phyloP scores from a whole-genome alignment of 2,888 invertebrate genomes.

The Thymelicus acteon region DNA sequence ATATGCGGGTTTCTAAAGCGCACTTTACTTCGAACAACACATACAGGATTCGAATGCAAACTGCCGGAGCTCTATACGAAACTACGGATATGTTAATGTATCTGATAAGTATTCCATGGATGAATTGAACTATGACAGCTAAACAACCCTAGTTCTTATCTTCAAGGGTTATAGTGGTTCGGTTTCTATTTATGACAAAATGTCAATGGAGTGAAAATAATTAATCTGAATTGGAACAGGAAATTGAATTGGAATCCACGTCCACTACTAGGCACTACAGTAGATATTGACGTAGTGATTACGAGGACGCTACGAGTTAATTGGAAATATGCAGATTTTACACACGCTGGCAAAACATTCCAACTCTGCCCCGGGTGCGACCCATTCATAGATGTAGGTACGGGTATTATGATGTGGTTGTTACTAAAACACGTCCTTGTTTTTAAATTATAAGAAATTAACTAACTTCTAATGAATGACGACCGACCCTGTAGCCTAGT shows the following conservation, averaged over 20 bases:
- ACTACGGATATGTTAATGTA: too few relatives aligned
- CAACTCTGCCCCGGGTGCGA: background rate
- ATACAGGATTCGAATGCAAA: too few relatives aligned
- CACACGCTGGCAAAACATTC: background rate
- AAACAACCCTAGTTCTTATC: background rate
- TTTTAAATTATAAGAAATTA: background rate
- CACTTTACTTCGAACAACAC: too few relatives aligned
- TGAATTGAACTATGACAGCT: background rate
- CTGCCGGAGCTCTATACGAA: too few relatives aligned
- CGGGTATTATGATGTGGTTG: background rate
- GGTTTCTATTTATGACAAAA: constrained; percentile 13
- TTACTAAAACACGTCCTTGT: too few relatives aligned
- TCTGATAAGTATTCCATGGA: background rate
- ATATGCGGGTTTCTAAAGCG: too few relatives aligned
- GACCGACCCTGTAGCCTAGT: too few relatives aligned
- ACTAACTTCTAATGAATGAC: background rate
- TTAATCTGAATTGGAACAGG: constrained; percentile 5
- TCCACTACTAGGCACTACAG: background rate
- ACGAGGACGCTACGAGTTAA: background rate
- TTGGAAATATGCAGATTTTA: constrained; percentile 8
- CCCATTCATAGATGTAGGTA: background rate
- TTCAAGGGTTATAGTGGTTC: constrained; percentile 7
- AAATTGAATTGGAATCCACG: background rate
- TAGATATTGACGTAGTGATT: background rate
- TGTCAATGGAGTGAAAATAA: constrained; percentile 13